A percentile compares a stretch with the other conserved stretches of the same genome.
phyloP scores from a whole-genome alignment of 2,888 invertebrate genomes.

The Eurytoma californica region DNA sequence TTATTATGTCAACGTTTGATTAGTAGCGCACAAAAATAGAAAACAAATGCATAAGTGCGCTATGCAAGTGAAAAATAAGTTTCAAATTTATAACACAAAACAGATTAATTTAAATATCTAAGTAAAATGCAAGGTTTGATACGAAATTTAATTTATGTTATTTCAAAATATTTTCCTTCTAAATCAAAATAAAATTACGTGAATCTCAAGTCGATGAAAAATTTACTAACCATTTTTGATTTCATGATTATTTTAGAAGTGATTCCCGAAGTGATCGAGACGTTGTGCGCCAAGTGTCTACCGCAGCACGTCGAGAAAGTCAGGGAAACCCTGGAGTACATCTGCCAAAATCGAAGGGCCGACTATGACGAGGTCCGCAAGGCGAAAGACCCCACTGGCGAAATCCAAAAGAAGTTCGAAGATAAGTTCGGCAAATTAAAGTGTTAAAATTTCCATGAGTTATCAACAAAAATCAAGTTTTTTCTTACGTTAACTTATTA shows the following conservation, averaged over 20 bases:
- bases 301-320: constrained; percentile 56
- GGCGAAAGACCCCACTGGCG: constrained; percentile 56
- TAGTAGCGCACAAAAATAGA: too few relatives aligned
- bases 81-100: too few relatives aligned
- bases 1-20: too few relatives aligned
- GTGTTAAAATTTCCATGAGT: constrained; percentile 31
- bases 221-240: too few relatives aligned
- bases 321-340: constrained; percentile 54
- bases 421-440: constrained; percentile 58
- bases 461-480: background rate
- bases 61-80: too few relatives aligned
- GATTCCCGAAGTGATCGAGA: constrained; percentile 57
- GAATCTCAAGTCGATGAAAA: too few relatives aligned
- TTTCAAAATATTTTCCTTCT: too few relatives aligned
- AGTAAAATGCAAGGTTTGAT: too few relatives aligned
- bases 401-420: constrained; percentile 52
- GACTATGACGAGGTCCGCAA: constrained; percentile 55
- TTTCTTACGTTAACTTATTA: background rate
- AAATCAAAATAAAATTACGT: too few relatives aligned
- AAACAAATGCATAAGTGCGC: too few relatives aligned
- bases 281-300: constrained; percentile 59
- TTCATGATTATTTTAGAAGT: constrained; percentile 51
- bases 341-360: constrained; percentile 57
- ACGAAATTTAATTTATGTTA: too few relatives aligned
- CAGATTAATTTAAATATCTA: too few relatives aligned